phyloP scores from a whole-genome alignment of 2,797 vertebrate genomes.

The Cephalopachus bancanus region DNA sequence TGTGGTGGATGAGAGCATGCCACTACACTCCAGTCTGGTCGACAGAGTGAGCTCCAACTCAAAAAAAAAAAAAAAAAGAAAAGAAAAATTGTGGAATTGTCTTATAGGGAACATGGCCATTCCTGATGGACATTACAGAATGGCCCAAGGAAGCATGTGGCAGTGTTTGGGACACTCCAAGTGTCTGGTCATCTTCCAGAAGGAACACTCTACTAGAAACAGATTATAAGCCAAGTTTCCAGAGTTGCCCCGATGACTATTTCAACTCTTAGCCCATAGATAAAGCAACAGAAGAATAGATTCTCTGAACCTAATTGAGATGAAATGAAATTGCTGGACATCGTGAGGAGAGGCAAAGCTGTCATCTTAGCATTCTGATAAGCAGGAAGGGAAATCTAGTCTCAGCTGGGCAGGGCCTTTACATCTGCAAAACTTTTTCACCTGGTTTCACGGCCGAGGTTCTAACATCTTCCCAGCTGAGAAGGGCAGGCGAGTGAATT shows the following conservation, averaged over 20 bases:
- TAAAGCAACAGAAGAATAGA: not conserved
- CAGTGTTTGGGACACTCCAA: not conserved
- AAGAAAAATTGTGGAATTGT: not conserved
- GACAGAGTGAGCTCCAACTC: no score
- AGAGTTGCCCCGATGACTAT: not conserved
- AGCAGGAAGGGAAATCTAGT: not conserved
- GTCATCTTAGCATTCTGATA: not conserved
- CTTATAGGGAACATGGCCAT: not conserved
- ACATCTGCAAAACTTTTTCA: not conserved
- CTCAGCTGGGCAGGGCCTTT: not conserved
- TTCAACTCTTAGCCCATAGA: not conserved
- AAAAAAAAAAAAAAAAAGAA: no score
- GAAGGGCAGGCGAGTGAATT: not conserved
- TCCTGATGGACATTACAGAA: not conserved
- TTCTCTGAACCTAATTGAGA: not conserved
- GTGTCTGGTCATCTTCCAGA: not conserved
- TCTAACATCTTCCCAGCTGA: not conserved
- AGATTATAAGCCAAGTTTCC: slow-evolving; percentile 17
- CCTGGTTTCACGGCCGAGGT: not conserved
- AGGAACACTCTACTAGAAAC: not conserved
- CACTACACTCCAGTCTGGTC: no score
- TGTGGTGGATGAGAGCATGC: no score
- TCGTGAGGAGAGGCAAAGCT: not conserved
- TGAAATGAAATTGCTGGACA: not conserved
- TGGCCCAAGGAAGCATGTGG: not conserved